Percentiles rank a stretch among this genome's conserved stretches.
These are phyloP conservation scores for Tyto alba DNA, from an alignment of 2,113 vertebrate genomes.

Conservation along the genomic window DNA sequence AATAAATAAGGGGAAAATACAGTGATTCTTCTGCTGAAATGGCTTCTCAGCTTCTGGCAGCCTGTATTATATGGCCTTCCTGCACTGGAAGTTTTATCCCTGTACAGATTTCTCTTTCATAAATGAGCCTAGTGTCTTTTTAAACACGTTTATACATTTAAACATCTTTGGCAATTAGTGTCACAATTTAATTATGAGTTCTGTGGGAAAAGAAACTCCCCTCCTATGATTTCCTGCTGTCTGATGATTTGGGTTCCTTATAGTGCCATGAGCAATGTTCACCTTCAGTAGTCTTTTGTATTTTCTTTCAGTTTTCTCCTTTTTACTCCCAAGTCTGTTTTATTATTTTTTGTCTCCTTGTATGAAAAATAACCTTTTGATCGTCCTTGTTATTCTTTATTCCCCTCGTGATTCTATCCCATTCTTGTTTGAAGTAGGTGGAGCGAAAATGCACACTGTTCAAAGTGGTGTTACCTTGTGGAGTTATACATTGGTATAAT, in stretches of 20 bases:
- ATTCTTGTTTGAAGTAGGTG: neutral
- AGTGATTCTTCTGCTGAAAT: neutral
- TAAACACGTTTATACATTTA: neutral
- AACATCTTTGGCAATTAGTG: neutral
- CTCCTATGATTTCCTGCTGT: neutral
- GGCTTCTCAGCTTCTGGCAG: neutral
- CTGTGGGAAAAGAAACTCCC: neutral
- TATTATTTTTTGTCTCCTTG: neutral
- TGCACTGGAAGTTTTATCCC: neutral
- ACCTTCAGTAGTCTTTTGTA: neutral
- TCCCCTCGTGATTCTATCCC: neutral
- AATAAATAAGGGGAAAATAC: neutral
- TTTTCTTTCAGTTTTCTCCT: neutral
- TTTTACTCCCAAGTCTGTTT: neutral
- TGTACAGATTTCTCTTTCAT: neutral
- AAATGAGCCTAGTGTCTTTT: neutral
- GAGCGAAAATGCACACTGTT: neutral
- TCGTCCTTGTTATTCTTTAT: neutral
- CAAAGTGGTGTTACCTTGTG: neutral
- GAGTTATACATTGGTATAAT: neutral
- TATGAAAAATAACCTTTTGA: neutral
- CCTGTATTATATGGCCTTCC: neutral
- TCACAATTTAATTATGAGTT: neutral
- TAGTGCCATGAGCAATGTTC: neutral
- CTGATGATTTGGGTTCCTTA: neutral